Conservation (phyloP, 2,888 invertebrate genomes). For the Sarcophaga variegata region DNA sequence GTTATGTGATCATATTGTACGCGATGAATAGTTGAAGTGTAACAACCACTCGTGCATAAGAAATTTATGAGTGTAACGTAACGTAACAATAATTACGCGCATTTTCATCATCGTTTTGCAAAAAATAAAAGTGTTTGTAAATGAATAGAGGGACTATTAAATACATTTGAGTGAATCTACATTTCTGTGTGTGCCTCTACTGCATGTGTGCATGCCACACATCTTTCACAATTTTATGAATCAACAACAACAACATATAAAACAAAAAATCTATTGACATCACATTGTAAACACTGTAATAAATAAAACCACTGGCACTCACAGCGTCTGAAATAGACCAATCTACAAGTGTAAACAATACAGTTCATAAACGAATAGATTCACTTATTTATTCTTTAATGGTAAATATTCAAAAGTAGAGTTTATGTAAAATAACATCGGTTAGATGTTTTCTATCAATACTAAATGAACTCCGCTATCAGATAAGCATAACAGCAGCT, state of each 20-base stretch:
- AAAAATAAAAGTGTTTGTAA: constrained; percentile 14
- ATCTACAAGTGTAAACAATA: constrained; percentile 12
- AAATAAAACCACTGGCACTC: constrained; percentile 30
- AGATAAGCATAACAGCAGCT: too few relatives aligned
- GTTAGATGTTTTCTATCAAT: too few relatives aligned
- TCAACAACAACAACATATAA: constrained; percentile 29
- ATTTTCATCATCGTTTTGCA: constrained; percentile 12
- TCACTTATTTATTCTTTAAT: not conserved
- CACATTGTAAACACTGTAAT: constrained; percentile 36
- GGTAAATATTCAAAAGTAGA: too few relatives aligned
- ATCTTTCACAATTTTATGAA: constrained; percentile 16
- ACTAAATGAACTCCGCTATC: too few relatives aligned
- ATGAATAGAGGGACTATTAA: constrained; percentile 13
- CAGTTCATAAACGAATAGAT: constrained; percentile 16
- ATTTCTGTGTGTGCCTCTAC: not conserved
- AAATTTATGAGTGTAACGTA: constrained; percentile 11
- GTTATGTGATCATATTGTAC: not conserved
- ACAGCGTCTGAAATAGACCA: constrained; percentile 17
- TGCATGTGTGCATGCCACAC: constrained; percentile 5
- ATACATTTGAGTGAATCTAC: not conserved
- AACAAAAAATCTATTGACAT: constrained; percentile 42
- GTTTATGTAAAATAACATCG: too few relatives aligned
- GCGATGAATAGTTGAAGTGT: constrained; percentile 14
- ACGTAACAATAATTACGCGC: constrained; percentile 15
- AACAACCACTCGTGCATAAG: constrained; percentile 1